Conservation (phyloP, 1,140 invertebrate genomes). For the Vanessa atalanta region DNA sequence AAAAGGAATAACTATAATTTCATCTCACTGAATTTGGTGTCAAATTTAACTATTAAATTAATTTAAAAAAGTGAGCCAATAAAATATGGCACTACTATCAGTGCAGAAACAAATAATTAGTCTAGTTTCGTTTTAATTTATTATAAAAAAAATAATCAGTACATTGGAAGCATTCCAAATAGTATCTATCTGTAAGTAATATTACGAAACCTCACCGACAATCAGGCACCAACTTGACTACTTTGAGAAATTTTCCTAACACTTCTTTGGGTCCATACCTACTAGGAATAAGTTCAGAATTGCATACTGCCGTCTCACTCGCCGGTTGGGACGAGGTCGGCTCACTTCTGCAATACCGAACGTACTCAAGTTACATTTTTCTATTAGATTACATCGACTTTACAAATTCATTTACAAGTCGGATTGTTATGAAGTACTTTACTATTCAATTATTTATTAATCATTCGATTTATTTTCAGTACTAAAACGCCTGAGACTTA, state of each 20-base stretch:
- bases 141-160: slow-evolving; percentile 73
- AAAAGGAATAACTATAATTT: slow-evolving; percentile 52
- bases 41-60: slow-evolving; percentile 76
- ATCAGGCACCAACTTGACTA: slow-evolving; percentile 78
- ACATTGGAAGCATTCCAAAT: slow-evolving; percentile 72
- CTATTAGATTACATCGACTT: slow-evolving; percentile 38
- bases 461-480: not conserved
- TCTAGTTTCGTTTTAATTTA: slow-evolving; percentile 65
- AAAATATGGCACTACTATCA: slow-evolving; percentile 78
- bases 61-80: slow-evolving; percentile 72
- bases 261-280: slow-evolving; percentile 55
- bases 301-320: slow-evolving; percentile 29
- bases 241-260: slow-evolving; percentile 70
- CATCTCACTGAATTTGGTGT: slow-evolving; percentile 75
- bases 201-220: slow-evolving; percentile 43
- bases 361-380: slow-evolving; percentile 42
- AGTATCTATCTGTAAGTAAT: slow-evolving; percentile 40
- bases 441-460: slow-evolving; percentile 1
- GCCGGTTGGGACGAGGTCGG: slow-evolving; percentile 20
- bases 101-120: slow-evolving; percentile 73
- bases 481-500: not conserved
- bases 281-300: slow-evolving; percentile 36
- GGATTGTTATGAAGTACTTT: slow-evolving; percentile 16
- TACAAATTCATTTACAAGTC: slow-evolving; percentile 32
- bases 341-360: slow-evolving; percentile 28